These are phyloP conservation scores for Hippoglossus hippoglossus DNA, from an alignment of 2,797 vertebrate species.

Conservation along the genomic window DNA sequence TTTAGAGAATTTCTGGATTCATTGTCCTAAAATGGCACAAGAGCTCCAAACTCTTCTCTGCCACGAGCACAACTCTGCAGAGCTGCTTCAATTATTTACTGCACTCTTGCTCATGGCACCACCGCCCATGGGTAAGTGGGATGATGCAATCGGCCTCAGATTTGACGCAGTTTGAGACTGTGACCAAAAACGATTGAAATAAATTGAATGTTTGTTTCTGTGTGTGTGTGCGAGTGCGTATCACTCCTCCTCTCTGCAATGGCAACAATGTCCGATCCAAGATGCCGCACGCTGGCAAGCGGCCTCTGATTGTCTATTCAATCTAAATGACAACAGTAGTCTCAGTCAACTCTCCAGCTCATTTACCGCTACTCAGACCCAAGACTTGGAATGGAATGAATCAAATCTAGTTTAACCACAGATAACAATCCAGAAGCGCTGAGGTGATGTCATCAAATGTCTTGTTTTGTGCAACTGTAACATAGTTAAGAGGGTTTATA, in stretches of 20 bases:
- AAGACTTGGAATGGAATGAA: neutral
- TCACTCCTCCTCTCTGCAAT: conserved; percentile 27
- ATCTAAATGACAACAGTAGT: conserved; percentile 49
- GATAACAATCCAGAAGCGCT: neutral
- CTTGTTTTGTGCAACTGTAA: neutral
- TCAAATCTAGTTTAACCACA: neutral
- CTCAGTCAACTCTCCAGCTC: conserved; percentile 37
- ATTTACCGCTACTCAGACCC: conserved; percentile 12
- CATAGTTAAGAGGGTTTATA: too few species aligned
- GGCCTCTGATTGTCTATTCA: conserved; percentile 64
- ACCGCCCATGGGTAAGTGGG: conserved; percentile 24
- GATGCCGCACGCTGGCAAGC: conserved; percentile 57
- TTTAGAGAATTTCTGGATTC: neutral
- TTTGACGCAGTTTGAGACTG: conserved; percentile 22
- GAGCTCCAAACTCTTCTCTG: conserved; percentile 22
- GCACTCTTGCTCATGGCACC: conserved; percentile 12
- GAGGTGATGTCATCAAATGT: neutral
- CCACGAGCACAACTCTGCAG: neutral
- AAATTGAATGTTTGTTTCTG: conserved; percentile 17
- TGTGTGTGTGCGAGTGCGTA: neutral
- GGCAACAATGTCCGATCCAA: conserved; percentile 56
- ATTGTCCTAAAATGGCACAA: neutral
- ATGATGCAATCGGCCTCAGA: conserved; percentile 21
- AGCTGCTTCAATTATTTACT: conserved; percentile 54
- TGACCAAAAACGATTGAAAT: conserved; percentile 11